A percentile compares a stretch with the other conserved stretches of the same genome.
phyloP scores from a whole-genome alignment of 2,113 vertebrate genomes.

The Rhagologus leucostigma region DNA sequence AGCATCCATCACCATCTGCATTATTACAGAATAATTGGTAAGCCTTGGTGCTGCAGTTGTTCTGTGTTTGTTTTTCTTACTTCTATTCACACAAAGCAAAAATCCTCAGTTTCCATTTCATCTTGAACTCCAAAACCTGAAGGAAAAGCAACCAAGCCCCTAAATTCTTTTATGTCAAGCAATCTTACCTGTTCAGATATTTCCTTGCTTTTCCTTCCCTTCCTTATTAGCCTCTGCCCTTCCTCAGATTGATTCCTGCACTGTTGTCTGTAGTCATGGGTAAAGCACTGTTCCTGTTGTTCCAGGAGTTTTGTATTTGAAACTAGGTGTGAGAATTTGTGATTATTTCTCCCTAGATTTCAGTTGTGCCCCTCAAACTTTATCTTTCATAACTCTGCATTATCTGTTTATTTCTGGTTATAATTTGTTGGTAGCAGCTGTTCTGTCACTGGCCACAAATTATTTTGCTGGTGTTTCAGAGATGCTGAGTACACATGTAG shows the following conservation, averaged over 20 bases:
- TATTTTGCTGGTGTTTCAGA: not conserved
- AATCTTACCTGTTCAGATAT: not conserved
- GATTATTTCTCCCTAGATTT: not conserved
- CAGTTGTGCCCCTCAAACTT: not conserved
- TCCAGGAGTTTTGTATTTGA: not conserved
- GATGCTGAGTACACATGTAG: not conserved
- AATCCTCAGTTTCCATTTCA: not conserved
- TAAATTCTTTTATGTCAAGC: not conserved
- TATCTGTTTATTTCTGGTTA: not conserved
- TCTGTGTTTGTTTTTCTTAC: not conserved
- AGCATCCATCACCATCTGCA: not conserved
- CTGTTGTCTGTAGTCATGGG: not conserved
- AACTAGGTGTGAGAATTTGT: not conserved
- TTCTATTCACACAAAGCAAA: not conserved
- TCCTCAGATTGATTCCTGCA: not conserved
- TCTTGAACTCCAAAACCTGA: not conserved
- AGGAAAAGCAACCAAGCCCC: not conserved
- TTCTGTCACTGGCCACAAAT: not conserved
- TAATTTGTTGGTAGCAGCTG: not conserved
- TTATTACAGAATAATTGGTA: not conserved
- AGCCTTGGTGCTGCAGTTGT: not conserved
- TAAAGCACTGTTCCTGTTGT: not conserved
- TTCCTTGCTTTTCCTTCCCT: not conserved
- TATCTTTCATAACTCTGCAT: not conserved
- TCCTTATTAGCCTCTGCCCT: not conserved